Conservation (phyloP, 1,140 invertebrate species). For the Hylaeus anthracinus region DNA sequence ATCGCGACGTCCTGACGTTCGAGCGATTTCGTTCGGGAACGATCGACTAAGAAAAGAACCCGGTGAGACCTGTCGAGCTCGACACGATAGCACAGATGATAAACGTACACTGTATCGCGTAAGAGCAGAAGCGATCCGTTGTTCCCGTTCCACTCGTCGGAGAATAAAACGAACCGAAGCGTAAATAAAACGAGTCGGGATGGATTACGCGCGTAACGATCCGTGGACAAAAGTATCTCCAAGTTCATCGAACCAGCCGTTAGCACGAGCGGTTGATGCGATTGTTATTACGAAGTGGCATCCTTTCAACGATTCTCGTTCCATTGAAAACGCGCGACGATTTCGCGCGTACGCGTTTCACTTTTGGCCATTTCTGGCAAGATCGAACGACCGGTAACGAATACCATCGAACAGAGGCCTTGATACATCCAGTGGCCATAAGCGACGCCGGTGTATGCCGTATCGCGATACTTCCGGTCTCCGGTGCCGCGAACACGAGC, state of each 20-base stretch:
- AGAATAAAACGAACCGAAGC: slow-evolving; percentile 1
- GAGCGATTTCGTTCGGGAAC: too few species aligned
- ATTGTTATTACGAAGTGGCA: background rate
- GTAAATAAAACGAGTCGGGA: slow-evolving; percentile 31
- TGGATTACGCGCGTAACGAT: slow-evolving; percentile 39
- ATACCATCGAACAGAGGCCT: background rate
- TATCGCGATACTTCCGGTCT: slow-evolving; percentile 36
- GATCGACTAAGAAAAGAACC: too few species aligned
- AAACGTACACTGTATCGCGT: slow-evolving; percentile 22
- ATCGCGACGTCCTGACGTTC: too few species aligned
- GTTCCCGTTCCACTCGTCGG: slow-evolving; percentile 28
- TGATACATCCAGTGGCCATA: slow-evolving; percentile 14
- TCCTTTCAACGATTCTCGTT: background rate
- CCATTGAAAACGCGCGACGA: slow-evolving; percentile 10
- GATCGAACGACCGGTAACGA: background rate
- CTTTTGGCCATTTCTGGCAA: too few species aligned
- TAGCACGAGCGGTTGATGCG: slow-evolving; percentile 4
- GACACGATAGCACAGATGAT: slow-evolving; percentile 35
- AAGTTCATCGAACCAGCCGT: slow-evolving; percentile 57
- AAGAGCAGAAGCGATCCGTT: slow-evolving; percentile 39
- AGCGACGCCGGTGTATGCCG: background rate
- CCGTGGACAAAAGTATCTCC: slow-evolving; percentile 56
- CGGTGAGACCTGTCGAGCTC: too few species aligned
- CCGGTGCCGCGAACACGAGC: background rate
- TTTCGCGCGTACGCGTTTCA: background rate